These are phyloP conservation scores for Gobio gobio DNA, from an alignment of 2,113 vertebrate genomes.

Conservation along the genomic window DNA sequence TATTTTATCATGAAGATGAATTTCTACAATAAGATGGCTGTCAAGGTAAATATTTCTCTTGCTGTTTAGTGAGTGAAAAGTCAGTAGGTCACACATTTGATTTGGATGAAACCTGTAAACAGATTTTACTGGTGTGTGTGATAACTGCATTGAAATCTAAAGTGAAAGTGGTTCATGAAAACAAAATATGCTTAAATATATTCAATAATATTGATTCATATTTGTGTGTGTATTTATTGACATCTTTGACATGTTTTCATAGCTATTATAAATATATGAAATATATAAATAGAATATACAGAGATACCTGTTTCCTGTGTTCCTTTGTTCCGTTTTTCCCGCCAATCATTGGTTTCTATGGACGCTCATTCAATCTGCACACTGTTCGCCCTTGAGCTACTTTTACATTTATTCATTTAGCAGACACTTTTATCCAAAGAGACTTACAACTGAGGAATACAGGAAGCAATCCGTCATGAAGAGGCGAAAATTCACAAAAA, in stretches of 20 bases:
- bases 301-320: not conserved
- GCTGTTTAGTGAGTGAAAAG: conserved; percentile 90
- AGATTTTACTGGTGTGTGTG: conserved; percentile 68
- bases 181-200: not conserved
- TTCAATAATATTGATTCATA: not conserved
- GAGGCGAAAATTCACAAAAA: no score
- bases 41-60: conserved; percentile 99
- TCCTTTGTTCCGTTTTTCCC: no score
- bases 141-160: conserved; percentile 26
- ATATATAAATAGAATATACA: not conserved
- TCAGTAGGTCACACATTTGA: conserved; percentile 85
- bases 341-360: no score
- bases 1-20: conserved; percentile 98
- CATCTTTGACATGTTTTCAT: not conserved
- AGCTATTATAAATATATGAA: not conserved
- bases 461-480: no score
- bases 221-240: not conserved
- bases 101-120: conserved; percentile 84
- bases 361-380: no score
- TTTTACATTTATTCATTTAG: no score
- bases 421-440: no score
- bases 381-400: no score
- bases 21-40: conserved; percentile 96
- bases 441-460: no score
- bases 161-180: not conserved